These are phyloP conservation scores for Hydrochoerus hydrochaeris DNA, from an alignment of 2,113 vertebrate species.

Conservation along the genomic window DNA sequence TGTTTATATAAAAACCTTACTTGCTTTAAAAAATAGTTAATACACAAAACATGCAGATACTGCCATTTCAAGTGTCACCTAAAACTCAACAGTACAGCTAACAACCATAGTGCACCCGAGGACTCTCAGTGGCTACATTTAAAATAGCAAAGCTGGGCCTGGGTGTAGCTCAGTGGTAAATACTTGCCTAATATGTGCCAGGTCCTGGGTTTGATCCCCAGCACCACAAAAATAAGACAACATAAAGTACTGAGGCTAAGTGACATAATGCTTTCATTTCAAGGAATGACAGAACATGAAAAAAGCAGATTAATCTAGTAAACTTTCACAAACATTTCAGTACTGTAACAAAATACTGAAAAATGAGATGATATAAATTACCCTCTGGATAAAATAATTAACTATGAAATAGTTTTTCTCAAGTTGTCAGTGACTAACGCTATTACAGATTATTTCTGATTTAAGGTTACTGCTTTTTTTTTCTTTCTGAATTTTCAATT, in stretches of 20 bases:
- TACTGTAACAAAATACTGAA: not conserved
- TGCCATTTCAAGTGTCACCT: not conserved
- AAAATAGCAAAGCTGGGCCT: not conserved
- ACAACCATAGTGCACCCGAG: not conserved
- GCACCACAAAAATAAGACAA: not conserved
- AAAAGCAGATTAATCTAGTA: not conserved
- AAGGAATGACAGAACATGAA: not conserved
- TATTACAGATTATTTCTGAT: not conserved
- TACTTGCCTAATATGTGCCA: too few species aligned
- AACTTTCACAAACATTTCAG: not conserved
- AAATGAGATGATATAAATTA: not conserved
- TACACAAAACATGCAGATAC: not conserved
- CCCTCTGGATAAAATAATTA: not conserved
- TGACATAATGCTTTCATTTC: not conserved
- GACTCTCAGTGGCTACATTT: not conserved
- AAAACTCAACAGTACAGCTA: not conserved
- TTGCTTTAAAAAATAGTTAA: not conserved
- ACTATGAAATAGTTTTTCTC: constrained; percentile 31
- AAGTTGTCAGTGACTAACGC: not conserved
- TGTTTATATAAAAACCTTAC: not conserved
- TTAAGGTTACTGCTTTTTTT: not conserved
- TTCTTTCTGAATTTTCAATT: not conserved
- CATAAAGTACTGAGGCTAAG: not conserved
- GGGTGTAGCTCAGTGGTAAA: not conserved
- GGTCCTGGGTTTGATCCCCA: not conserved